These are phyloP conservation scores for Montifringilla adamsi DNA, from an alignment of 2,113 vertebrate species.

Conservation along the genomic window DNA sequence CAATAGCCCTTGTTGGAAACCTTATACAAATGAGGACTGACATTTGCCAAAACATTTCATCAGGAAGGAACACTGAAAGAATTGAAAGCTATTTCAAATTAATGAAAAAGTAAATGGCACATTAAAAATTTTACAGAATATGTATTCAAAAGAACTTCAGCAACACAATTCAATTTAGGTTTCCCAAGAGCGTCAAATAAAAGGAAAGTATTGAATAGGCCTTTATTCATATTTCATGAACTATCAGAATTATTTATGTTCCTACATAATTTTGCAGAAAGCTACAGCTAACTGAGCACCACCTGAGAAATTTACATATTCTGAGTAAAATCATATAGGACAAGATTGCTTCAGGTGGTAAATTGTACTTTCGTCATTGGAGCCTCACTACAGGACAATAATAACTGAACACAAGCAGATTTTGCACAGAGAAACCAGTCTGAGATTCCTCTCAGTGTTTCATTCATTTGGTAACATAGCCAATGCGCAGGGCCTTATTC, in stretches of 20 bases:
- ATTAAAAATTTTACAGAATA: neutral
- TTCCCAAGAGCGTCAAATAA: neutral
- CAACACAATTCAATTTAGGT: neutral
- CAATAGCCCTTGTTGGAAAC: neutral
- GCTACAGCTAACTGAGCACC: neutral
- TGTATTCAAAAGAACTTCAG: slow-evolving; percentile 8
- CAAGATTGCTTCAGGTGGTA: neutral
- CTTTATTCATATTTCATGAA: slow-evolving; percentile 31
- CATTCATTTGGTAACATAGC: neutral
- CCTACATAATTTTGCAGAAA: slow-evolving; percentile 1
- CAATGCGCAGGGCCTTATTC: neutral
- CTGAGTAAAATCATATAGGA: neutral
- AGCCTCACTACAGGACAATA: neutral
- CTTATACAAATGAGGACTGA: neutral
- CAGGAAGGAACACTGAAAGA: neutral
- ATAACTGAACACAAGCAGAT: neutral
- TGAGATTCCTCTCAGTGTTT: neutral
- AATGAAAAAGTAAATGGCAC: neutral
- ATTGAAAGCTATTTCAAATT: neutral
- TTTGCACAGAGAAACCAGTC: neutral
- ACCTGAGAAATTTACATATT: neutral
- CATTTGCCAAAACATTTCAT: neutral
- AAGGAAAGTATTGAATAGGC: neutral
- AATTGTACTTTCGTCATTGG: neutral
- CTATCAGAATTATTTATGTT: slow-evolving; percentile 25